Evolutionary conservation across 2,113 vertebrate genomes (phyloP), one percentile per base, ranked within the genome.

Genomic region (Cyprinodon brontotheroides): DNA sequence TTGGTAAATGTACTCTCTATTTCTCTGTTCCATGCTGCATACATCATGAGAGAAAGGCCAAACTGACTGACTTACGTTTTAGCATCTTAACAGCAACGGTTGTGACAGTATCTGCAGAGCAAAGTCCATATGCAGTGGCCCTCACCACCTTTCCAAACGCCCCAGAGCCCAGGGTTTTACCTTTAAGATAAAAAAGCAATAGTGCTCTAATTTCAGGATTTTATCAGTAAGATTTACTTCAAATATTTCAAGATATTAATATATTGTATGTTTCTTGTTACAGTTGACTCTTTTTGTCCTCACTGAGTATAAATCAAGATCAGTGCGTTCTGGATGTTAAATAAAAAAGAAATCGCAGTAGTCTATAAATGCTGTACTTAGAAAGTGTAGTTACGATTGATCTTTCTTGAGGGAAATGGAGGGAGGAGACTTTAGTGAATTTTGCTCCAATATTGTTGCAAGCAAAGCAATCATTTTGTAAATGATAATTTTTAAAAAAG

Each of bases 81-180:
- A 99, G 95, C 98, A 99, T 99, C 92, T 99, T 99, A 74, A 99
- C 98, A 10, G 98, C 98, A 17, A 99, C 98, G 38, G 95, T 98
- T 48, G 96, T 94, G 0, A 96, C 95, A 0, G 95, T 94, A 8
- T 99, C 97, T 69, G 95, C 95, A 79, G 97, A 96, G 66, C 95
- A 95, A 64, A 99, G 90, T 43, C 98, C 98, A 48, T 99, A 97
- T 10, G 98, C 98, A 0, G 96, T 98, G 77, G 98, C 98, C 89
- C 97, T 96, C 37, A 99, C 95, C 29, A 99, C 98, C 87, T 97
- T 99, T 65, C 98, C 98, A 87, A 99, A 99, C 0, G 98, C 98
- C 15, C 98, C 98, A 1, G 97, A 96, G 87, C 98, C 98, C 0
- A 99, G 94, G 1, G 94, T 96, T 92, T 98, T 98, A 83, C 98